These are phyloP conservation scores for Orthosia cruda DNA, from an alignment of 2,888 invertebrate species.

Conservation along the genomic window DNA sequence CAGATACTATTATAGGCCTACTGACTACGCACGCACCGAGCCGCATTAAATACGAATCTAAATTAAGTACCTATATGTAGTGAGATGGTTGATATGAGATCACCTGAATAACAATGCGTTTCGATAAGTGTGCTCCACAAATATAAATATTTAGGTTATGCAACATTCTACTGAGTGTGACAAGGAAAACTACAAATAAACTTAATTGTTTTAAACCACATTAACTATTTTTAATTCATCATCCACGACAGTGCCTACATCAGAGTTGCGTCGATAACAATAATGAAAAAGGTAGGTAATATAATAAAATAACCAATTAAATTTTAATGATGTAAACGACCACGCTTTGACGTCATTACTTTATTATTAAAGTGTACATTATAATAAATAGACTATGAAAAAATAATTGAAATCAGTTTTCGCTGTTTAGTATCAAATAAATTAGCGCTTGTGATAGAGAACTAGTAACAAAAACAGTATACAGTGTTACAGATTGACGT, in stretches of 20 bases:
- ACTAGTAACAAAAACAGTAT: slow-evolving; percentile 42
- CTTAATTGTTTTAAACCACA: slow-evolving; percentile 20
- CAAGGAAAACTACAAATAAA: slow-evolving; percentile 31
- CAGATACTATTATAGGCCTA: slow-evolving; percentile 19
- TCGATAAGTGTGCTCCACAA: slow-evolving; percentile 3
- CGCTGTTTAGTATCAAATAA: slow-evolving; percentile 30
- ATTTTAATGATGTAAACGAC: slow-evolving; percentile 46
- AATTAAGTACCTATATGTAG: slow-evolving; percentile 25
- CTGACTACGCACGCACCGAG: not conserved
- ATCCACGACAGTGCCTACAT: not conserved
- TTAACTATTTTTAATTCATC: slow-evolving; percentile 29
- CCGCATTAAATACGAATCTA: slow-evolving; percentile 42
- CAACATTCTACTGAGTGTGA: not conserved
- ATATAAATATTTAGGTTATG: not conserved
- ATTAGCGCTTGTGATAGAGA: slow-evolving; percentile 45
- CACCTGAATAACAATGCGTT: slow-evolving; percentile 51
- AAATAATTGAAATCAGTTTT: slow-evolving; percentile 29
- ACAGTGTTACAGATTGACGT: slow-evolving; percentile 65
- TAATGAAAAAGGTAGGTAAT: slow-evolving; percentile 12
- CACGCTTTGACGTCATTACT: slow-evolving; percentile 60
- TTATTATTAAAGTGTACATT: slow-evolving; percentile 35
- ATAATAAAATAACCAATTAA: slow-evolving; percentile 33
- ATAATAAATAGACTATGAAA: slow-evolving; percentile 42
- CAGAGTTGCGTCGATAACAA: slow-evolving; percentile 18
- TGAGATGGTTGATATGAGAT: slow-evolving; percentile 26